phyloP scores from a whole-genome alignment of 2,797 vertebrate species.

The Phataginus tricuspis region DNA sequence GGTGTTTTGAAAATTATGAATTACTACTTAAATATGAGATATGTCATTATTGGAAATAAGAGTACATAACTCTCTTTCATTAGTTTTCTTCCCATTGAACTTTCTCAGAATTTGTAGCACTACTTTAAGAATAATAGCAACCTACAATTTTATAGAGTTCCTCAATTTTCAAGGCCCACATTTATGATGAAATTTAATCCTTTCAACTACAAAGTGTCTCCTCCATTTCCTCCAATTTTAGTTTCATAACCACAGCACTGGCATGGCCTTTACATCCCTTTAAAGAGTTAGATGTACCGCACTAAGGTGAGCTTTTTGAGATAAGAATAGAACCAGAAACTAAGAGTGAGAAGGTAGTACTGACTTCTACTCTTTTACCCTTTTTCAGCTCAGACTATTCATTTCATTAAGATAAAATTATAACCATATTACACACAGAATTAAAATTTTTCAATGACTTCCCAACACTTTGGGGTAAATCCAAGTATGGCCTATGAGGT shows the following conservation, averaged over 20 bases:
- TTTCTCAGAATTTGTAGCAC: neutral
- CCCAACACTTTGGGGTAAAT: neutral
- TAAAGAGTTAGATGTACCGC: neutral
- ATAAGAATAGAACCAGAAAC: neutral
- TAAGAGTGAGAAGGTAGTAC: neutral
- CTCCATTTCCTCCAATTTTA: neutral
- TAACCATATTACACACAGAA: neutral
- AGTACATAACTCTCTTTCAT: neutral
- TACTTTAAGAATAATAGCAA: neutral
- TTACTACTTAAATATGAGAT: neutral
- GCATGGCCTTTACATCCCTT: neutral
- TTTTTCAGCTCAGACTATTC: neutral
- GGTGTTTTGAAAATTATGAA: neutral
- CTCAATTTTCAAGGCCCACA: neutral
- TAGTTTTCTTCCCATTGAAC: neutral
- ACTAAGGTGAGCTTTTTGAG: neutral
- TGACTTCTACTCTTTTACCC: neutral
- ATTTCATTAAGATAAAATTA: neutral
- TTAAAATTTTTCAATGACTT: neutral
- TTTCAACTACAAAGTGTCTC: neutral
- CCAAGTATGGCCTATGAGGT: accelerated
- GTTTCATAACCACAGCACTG: neutral
- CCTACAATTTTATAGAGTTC: neutral
- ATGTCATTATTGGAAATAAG: neutral
- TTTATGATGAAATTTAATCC: neutral